Conservation (phyloP, 1,140 invertebrate species). For the Drosophila jambulina region DNA sequence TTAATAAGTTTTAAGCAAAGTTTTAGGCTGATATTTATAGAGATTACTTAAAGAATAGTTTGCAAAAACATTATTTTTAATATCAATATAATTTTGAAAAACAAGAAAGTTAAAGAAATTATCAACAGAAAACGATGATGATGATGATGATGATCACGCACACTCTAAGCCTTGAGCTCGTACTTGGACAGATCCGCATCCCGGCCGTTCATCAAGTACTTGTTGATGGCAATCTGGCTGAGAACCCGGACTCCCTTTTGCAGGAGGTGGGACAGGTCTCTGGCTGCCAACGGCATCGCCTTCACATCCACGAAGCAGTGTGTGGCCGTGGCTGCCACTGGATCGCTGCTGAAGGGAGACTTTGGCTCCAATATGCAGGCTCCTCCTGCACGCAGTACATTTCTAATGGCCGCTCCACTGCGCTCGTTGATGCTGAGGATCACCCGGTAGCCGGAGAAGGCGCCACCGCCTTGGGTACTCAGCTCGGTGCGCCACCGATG, state of each 20-base stretch:
- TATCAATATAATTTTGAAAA: not conserved
- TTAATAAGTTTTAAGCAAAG: not conserved
- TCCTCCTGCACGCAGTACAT: conserved; percentile 90
- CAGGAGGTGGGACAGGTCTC: conserved; percentile 51
- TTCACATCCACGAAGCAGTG: conserved; percentile 80
- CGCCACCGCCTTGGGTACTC: conserved; percentile 69
- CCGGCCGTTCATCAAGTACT: conserved; percentile 72
- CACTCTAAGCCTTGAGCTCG: conserved; percentile 16
- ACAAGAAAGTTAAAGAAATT: not conserved
- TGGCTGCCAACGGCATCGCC: conserved; percentile 50
- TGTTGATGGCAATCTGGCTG: conserved; percentile 77
- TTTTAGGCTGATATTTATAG: not conserved
- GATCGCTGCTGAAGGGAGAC: conserved; percentile 59
- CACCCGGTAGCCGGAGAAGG: conserved; percentile 89
- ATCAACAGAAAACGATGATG: not conserved
- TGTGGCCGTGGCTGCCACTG: conserved; percentile 43
- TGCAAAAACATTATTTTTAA: not conserved
- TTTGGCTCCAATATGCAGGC: conserved; percentile 87
- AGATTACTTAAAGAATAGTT: not conserved
- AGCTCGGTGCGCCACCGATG: conserved; percentile 88
- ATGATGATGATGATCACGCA: not conserved
- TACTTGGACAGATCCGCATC: conserved; percentile 67
- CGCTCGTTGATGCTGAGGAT: conserved; percentile 89
- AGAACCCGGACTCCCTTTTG: conserved; percentile 58
- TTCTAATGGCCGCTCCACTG: conserved; percentile 88